Base-by-base conservation (phyloP, 2,888 invertebrate species). In the Odontothrips loti region DNA sequence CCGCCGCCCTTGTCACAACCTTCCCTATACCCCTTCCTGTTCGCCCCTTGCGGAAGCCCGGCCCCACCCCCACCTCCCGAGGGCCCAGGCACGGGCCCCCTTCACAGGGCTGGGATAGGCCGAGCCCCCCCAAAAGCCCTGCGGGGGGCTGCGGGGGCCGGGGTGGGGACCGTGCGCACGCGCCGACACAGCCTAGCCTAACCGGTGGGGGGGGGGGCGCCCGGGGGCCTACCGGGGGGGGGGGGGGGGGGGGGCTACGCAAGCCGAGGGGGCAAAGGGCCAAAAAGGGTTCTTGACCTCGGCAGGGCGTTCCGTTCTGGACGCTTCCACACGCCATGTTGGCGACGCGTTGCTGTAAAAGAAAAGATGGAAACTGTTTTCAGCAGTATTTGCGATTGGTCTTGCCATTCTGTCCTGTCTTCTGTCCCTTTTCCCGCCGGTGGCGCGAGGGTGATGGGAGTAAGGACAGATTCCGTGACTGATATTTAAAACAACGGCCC, bases 251-350 rank as follows among this genome's bases (percentile, higher is more conserved):
- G 4, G 58, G 10, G 15, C 3, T 43, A 43, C 34, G 34, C 34
- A 43, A 43, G 2, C 34, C 34, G 34, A 43, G 34, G 34, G 34
- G 34, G 34, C 34, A 43, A 43, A 58, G 58, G 58, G 58, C 20
- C 20, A 12, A 58, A n/a, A 17, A n/a, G 12, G 68, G 68, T 75
- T 75, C 68, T 75, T 75, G 68, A 75, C 68, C 68, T 75, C 68
- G 27, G 68, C 68, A 17, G 58, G 58, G 17, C 58, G 20, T 58
- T 58, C 58, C 17, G 20, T 43, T 27, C 68, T 27, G 23, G n/a
- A 11, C 23, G 2, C 23, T 23, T 68, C 68, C 68, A 23, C 68
- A 15, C 58, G 20, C 20, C 20, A 17, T 23, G 23, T 68, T 27
- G 27, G 68, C n/a, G n/a, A n/a, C n/a, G n/a, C n/a, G 68, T 23